Evolutionary conservation across 2,113 vertebrate genomes (phyloP).

Genomic region (Phyllostomus discolor): DNA sequence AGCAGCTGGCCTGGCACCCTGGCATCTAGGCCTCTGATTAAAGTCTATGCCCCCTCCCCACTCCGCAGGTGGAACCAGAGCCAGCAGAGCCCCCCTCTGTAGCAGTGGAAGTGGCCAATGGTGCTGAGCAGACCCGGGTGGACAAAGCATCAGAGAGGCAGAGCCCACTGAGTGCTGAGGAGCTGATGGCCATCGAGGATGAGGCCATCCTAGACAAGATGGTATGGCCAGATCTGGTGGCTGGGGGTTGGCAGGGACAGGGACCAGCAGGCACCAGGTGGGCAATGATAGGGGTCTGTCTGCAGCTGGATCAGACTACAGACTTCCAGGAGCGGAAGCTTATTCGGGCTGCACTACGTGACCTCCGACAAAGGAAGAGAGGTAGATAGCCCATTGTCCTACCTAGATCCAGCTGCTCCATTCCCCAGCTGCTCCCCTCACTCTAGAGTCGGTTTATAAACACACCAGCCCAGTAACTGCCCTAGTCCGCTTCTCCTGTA

Average conservation of each 20-base stretch:
- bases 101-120: constrained; percentile 80
- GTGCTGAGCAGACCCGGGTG: constrained; percentile 75
- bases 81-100: constrained; percentile 77
- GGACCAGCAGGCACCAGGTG: background rate
- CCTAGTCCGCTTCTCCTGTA: background rate
- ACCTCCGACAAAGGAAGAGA: constrained; percentile 95
- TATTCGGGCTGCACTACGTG: constrained; percentile 94
- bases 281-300: background rate
- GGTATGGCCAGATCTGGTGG: constrained; percentile 78
- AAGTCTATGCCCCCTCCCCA: background rate
- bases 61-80: constrained; percentile 84
- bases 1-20: constrained; percentile 30
- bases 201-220: constrained; percentile 95
- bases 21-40: background rate
- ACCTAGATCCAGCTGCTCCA: background rate
- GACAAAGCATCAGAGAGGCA: constrained; percentile 72
- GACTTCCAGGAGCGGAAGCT: constrained; percentile 94
- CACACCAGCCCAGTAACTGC: background rate
- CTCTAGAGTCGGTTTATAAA: background rate
- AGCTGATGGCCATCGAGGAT: constrained; percentile 91
- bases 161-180: constrained; percentile 82
- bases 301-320: constrained; percentile 90
- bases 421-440: background rate
- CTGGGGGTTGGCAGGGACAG: background rate
- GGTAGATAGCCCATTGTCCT: constrained; percentile 77